These are phyloP conservation scores for Iguana delicatissima DNA, from an alignment of 2,797 vertebrate genomes.

Conservation along the genomic window DNA sequence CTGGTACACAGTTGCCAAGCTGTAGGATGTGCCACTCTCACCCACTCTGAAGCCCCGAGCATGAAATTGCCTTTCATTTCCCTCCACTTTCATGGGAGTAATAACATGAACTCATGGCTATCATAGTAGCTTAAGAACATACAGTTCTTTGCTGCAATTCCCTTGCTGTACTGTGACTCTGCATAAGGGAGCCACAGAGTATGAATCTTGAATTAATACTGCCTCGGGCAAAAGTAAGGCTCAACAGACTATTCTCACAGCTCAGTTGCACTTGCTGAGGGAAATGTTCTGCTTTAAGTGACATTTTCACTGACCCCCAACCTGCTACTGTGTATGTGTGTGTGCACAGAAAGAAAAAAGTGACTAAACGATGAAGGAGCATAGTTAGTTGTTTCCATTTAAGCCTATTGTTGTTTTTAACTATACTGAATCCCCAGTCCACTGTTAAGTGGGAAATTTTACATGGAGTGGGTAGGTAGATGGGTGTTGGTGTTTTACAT, in stretches of 20 bases:
- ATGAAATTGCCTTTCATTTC: slow-evolving; percentile 16
- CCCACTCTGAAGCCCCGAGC: not conserved
- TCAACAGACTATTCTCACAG: not conserved
- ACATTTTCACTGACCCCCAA: slow-evolving; percentile 17
- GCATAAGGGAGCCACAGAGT: not conserved
- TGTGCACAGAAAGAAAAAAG: slow-evolving; percentile 32
- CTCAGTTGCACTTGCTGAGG: not conserved
- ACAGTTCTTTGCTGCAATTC: not conserved
- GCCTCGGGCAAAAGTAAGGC: not conserved
- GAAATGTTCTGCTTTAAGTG: slow-evolving; percentile 18
- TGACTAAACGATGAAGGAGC: not conserved
- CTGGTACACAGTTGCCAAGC: not conserved
- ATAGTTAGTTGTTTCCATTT: slow-evolving; percentile 15
- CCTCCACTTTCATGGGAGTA: not conserved
- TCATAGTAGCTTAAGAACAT: slow-evolving; percentile 6
- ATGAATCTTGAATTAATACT: not conserved
- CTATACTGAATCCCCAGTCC: slow-evolving; percentile 32
- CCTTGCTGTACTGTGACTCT: not conserved
- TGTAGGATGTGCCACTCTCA: not conserved
- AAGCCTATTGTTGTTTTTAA: slow-evolving; percentile 16
- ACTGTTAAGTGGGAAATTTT: slow-evolving; percentile 30
- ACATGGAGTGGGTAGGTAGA: not conserved
- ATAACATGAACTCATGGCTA: not conserved
- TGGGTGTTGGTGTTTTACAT: not conserved
- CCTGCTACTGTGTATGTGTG: accelerated